Conservation (phyloP, 2,888 invertebrate species). For the Gnatocerus cornutus region DNA sequence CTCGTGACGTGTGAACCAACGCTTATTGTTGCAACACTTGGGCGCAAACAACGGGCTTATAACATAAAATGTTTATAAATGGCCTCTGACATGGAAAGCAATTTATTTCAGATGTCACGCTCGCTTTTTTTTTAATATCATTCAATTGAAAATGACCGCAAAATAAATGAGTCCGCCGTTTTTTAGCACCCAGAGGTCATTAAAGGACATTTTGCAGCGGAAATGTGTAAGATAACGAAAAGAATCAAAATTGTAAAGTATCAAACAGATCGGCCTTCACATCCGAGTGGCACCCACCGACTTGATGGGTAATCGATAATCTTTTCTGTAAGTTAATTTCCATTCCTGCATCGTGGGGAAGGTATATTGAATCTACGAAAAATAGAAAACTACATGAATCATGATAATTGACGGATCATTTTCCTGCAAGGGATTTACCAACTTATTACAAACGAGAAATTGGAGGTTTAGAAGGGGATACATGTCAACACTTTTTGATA, state of each 20-base stretch:
- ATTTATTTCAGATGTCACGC: conserved; percentile 19
- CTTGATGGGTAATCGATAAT: conserved; percentile 37
- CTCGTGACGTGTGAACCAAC: conserved; percentile 35
- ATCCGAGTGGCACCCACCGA: conserved; percentile 10
- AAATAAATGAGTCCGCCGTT: conserved; percentile 2
- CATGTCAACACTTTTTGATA: too few relatives aligned
- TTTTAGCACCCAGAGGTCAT: too few relatives aligned
- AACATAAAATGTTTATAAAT: conserved; percentile 32
- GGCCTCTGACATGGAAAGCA: conserved; percentile 30
- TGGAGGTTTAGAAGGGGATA: too few relatives aligned
- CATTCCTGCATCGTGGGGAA: conserved; percentile 4
- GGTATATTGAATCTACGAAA: too few relatives aligned
- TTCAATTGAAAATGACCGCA: conserved; percentile 14
- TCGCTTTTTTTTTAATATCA: conserved; percentile 9
- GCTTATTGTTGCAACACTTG: conserved; percentile 16
- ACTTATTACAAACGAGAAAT: too few relatives aligned
- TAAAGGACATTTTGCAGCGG: too few relatives aligned
- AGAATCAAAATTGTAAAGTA: conserved; percentile 24
- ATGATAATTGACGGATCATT: too few relatives aligned
- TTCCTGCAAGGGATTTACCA: too few relatives aligned
- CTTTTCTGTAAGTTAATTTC: conserved; percentile 31
- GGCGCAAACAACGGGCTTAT: conserved; percentile 28
- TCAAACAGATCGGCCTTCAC: conserved; percentile 5
- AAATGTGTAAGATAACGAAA: conserved; percentile 1
- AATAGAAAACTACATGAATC: too few relatives aligned